phyloP scores from a whole-genome alignment of 2,888 invertebrate species.

The Dendrolimus houi region DNA sequence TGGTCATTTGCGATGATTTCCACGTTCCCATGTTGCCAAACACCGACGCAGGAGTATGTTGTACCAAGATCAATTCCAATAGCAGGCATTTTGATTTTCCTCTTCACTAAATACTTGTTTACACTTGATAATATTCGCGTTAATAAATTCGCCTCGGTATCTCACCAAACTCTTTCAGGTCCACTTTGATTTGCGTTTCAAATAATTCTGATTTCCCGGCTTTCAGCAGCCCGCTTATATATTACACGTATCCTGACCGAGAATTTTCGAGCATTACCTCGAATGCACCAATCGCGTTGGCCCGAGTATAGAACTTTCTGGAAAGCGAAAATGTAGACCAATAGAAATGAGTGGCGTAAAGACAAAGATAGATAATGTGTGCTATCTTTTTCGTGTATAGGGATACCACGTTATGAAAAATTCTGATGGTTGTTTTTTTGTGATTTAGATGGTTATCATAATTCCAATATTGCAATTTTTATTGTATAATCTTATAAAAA shows the following conservation, averaged over 20 bases:
- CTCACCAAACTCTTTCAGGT: constrained; percentile 35
- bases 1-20: constrained; percentile 83
- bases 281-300: constrained; percentile 34
- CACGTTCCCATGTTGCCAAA: constrained; percentile 81
- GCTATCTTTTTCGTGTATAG: constrained; percentile 1
- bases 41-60: constrained; percentile 74
- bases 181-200: constrained; percentile 43
- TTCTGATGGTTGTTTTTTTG: background rate
- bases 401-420: constrained; percentile 7
- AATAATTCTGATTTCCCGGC: constrained; percentile 50
- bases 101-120: constrained; percentile 4
- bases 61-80: constrained; percentile 75
- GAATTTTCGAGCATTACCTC: constrained; percentile 33
- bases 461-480: too few species aligned
- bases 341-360: constrained; percentile 18
- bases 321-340: constrained; percentile 28
- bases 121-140: constrained; percentile 10
- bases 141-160: constrained; percentile 30
- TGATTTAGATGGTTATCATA: too few species aligned
- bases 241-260: constrained; percentile 35
- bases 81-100: constrained; percentile 55
- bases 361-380: constrained; percentile 13
- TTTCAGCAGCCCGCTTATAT: constrained; percentile 33
- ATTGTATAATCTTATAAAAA: too few species aligned
- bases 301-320: constrained; percentile 27